Base-by-base conservation (phyloP, 2,113 vertebrate genomes). In the Oryzias celebensis region DNA sequence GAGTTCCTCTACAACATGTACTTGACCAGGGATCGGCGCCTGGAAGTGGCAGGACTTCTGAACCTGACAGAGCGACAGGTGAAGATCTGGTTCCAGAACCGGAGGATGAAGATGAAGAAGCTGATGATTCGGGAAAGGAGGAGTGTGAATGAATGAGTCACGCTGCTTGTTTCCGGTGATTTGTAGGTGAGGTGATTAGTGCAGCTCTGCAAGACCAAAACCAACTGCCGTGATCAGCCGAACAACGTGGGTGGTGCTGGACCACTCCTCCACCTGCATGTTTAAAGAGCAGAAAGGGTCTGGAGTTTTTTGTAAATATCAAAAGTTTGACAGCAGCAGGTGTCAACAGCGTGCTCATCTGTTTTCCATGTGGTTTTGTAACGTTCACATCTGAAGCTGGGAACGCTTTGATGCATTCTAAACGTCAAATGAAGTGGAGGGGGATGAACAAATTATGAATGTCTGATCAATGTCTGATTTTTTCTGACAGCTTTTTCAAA, bases 1-100 rank as follows among this genome's bases (percentile, higher is more conserved):
- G 89, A 90, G 81, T 90, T 90, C 58, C 87, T 90, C 49, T 90
- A 84, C 70, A 90, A 90, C 78, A 90, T 90, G 89, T 90, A 90
- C 66, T 85, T 90, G 75, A 89, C 86, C 51, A 50, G 89, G 62
- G 89, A 90, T 55, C 80, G 89, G 70, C 86, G 89, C 44, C 76
- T 89, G 73, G 89, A 90, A 75, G 89, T 90, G 69, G 89, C 89
- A 5, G 86, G 73, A 74, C 83, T 89, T 62, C 64, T 90, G 52
- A 87, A 88, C 26, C 50, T 90, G 57, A 90, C 89, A 14, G 89
- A 90, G 84, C 66, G 89, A 42, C 89, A 90, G 75, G 86, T 90
- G 18, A 90, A 90, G 52, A 90, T 90, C 79, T 90, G 89, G 89
- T 90, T 90, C 80, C 89, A 90, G 80, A 90, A 90, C 84, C 71